Conservation (phyloP, 2,113 vertebrate species). For the Australoheros scitulus region DNA sequence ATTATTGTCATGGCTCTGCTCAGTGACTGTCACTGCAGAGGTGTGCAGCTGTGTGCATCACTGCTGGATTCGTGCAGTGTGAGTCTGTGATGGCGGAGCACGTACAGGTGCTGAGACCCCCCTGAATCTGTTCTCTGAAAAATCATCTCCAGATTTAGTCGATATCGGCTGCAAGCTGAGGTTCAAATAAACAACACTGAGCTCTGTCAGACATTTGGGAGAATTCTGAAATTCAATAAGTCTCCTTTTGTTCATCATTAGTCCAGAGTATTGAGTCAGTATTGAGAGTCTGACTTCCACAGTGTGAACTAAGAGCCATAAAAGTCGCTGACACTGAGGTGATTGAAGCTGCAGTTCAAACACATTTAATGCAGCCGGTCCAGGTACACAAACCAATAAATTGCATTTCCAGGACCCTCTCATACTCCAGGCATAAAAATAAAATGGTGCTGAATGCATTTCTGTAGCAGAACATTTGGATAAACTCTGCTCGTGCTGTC, state of each 20-base stretch:
- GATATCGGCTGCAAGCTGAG: background rate
- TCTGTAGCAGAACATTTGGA: too few species aligned
- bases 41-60: background rate
- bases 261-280: background rate
- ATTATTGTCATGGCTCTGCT: background rate
- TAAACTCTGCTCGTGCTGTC: background rate
- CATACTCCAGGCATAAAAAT: background rate
- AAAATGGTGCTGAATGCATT: rapidly evolving
- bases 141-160: background rate
- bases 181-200: background rate
- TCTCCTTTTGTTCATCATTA: background rate
- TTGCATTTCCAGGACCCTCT: background rate
- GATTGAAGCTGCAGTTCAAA: background rate
- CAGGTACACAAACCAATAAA: background rate
- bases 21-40: background rate
- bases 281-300: background rate
- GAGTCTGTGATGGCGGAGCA: background rate
- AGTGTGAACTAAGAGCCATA: background rate
- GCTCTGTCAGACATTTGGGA: background rate
- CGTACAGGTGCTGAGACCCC: background rate
- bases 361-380: background rate
- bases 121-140: background rate
- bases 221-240: background rate
- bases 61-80: background rate
- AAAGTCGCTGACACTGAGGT: background rate